Conservation (phyloP, 2,113 vertebrate species). For the Pseudorasbora parva region DNA sequence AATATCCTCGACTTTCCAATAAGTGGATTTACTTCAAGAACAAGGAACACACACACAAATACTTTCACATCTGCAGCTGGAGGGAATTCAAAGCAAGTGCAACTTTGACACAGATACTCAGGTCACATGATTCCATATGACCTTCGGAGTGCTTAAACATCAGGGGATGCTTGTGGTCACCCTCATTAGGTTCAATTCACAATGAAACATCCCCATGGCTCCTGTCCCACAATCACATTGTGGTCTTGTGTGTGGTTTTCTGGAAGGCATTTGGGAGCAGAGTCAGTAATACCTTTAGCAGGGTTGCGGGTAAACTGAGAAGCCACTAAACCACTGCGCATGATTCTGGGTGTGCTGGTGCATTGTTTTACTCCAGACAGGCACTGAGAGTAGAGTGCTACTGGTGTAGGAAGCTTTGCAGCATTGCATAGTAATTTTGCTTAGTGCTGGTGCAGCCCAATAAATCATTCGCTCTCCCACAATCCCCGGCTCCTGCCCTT, state of each 20-base stretch:
- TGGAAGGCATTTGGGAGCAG: slow-evolving; percentile 21
- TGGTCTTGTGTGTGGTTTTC: slow-evolving; percentile 37
- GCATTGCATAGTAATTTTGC: slow-evolving; percentile 79
- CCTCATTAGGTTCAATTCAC: slow-evolving; percentile 42
- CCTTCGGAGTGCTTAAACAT: neutral
- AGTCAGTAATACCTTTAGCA: slow-evolving; percentile 4
- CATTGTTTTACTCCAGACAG: slow-evolving; percentile 43
- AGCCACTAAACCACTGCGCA: slow-evolving; percentile 41
- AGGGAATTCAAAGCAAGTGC: slow-evolving; percentile 52
- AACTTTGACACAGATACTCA: slow-evolving; percentile 68
- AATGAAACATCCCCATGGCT: slow-evolving; percentile 21
- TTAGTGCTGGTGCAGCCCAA: slow-evolving; percentile 76
- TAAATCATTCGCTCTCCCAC: slow-evolving; percentile 80
- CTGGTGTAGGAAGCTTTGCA: slow-evolving; percentile 69
- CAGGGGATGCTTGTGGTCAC: slow-evolving; percentile 28
- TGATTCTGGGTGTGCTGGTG: slow-evolving; percentile 39
- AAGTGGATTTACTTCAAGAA: slow-evolving; percentile 70
- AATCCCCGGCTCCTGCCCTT: slow-evolving; percentile 71
- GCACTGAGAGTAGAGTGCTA: slow-evolving; percentile 41
- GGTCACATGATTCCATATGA: slow-evolving; percentile 18
- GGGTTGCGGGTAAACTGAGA: slow-evolving; percentile 13
- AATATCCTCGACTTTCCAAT: slow-evolving; percentile 61
- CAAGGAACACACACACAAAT: neutral
- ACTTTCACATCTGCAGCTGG: slow-evolving; percentile 53
- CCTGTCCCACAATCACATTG: slow-evolving; percentile 18